Evolutionary conservation across 2,888 invertebrate genomes (phyloP).

Genomic region (Diarsia dahlii): DNA sequence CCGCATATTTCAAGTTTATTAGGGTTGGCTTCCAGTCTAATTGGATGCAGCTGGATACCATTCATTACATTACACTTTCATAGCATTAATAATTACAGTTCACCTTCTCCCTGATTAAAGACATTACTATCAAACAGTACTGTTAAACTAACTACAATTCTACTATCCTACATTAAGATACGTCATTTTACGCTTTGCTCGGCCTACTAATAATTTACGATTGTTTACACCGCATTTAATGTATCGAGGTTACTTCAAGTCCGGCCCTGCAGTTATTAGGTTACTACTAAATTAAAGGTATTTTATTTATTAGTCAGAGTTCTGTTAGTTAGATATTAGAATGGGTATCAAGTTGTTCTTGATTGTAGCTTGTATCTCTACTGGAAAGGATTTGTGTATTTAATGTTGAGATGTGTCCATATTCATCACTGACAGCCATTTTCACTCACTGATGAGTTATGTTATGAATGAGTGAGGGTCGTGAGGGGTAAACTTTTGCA

Average conservation of each 20-base stretch:
- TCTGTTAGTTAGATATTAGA: conserved; percentile 37
- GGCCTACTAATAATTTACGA: conserved; percentile 68
- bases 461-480: too few species aligned
- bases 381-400: too few species aligned
- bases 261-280: conserved; percentile 52
- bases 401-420: background rate
- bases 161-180: conserved; percentile 26
- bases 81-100: background rate
- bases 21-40: background rate
- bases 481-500: too few species aligned
- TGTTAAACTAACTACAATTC: conserved; percentile 22
- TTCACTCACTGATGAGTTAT: background rate
- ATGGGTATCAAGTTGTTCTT: conserved; percentile 17
- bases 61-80: background rate
- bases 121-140: conserved; percentile 19
- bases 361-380: conserved; percentile 10
- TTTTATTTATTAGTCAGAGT: conserved; percentile 48
- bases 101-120: background rate
- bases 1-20: background rate
- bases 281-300: conserved; percentile 56
- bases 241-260: conserved; percentile 59
- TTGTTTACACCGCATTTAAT: conserved; percentile 69
- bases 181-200: conserved; percentile 22
- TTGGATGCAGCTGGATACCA: background rate
- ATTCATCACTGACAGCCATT: background rate